Evolutionary conservation across 2,888 invertebrate genomes (phyloP), one percentile per base, ranked within the genome.

Genomic region (Zaprionus lineosus): DNA sequence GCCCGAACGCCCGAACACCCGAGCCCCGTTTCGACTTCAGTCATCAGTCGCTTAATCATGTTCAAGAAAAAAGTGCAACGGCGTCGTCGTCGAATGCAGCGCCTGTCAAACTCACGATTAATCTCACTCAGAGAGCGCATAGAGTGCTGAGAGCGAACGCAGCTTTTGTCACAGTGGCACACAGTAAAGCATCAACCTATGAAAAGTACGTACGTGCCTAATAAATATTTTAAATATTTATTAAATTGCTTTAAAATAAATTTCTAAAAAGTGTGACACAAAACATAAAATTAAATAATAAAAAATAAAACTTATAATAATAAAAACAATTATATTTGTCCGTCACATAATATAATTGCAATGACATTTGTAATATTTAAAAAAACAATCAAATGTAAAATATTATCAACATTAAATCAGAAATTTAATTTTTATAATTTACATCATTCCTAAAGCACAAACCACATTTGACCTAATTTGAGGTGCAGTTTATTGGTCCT

Each of bases 21-120:
- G 31, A 29, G 40, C 47, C 14, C 19, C 36, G 6, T 50, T 34
- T 43, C 57, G 53, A 47, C 59, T 31, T 36, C 40, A 29, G 37
- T 26, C 21, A 34, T 21, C 48, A 46, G 46, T 62, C 66, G 83
- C 56, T 77, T 86, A 77, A 77, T 75, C 72, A 74, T 74, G 71
- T 57, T 51, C 60, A 59, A 63, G 62, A 40, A 57, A 34, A 46
- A 18, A 75, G 58, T 57, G 77, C 75, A 73, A 74, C 77, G 21
- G 29, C 63, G 37, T 56, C 58, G 63, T 47, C 58, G 68, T 64
- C 64, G 74, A 81, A 77, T 63, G 81, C 72, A 77, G 61, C 66
- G 70, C 72, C 78, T 86, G 86, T 87, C 86, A 87, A 83, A 85
- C 70, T 66, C 56, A 77, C 87, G 83, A 87, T 87, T 87, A 87